Conservation (phyloP, 2,113 vertebrate species). For the Hippocampus comes region DNA sequence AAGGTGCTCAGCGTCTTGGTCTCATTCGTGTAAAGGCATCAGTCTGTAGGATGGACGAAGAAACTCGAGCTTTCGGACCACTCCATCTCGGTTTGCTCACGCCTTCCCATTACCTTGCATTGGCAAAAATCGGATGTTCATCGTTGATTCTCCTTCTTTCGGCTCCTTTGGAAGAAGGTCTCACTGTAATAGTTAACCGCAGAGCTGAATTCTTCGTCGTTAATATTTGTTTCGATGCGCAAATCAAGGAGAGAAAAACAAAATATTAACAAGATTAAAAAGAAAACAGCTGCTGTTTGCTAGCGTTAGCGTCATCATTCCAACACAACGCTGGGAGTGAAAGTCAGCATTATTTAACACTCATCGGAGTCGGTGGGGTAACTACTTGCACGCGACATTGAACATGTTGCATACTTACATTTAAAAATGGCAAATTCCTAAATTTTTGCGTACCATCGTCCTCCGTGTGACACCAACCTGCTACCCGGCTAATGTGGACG, state of each 20-base stretch:
- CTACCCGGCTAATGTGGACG: constrained; percentile 39
- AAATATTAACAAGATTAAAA: background rate
- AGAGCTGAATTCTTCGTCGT: background rate
- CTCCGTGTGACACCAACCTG: constrained; percentile 25
- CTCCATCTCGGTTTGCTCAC: constrained; percentile 25
- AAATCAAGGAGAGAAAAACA: background rate
- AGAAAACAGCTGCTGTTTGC: background rate
- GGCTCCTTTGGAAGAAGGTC: background rate
- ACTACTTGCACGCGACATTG: background rate
- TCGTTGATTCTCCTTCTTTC: no score
- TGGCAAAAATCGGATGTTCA: background rate
- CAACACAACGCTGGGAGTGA: background rate
- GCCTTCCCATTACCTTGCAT: constrained; percentile 16
- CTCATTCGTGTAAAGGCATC: constrained; percentile 5
- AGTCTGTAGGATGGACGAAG: background rate
- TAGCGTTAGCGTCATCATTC: background rate
- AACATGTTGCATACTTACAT: constrained; percentile 23
- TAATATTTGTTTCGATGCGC: background rate
- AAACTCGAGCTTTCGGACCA: constrained; percentile 10
- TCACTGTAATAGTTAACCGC: background rate
- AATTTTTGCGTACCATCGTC: background rate
- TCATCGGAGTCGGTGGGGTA: background rate
- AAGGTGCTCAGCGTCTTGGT: constrained; percentile 19
- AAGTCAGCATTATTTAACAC: background rate
- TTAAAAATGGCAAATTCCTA: background rate